Conservation (phyloP, 2,113 vertebrate genomes). For the Perca flavescens region DNA sequence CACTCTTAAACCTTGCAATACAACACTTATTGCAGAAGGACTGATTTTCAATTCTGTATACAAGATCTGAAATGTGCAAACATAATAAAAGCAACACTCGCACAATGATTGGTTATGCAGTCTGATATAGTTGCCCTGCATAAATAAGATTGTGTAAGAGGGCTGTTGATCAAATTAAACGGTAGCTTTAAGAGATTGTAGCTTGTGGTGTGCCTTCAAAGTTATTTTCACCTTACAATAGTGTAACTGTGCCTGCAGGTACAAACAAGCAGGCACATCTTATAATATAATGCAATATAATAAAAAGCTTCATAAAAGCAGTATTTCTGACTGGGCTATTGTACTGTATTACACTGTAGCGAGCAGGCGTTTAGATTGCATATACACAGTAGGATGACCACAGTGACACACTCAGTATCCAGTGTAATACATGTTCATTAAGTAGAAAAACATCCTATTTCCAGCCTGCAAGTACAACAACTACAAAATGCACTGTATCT, state of each 20-base stretch:
- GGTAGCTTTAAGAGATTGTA: background rate
- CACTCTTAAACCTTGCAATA: background rate
- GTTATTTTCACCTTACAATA: background rate
- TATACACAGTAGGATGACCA: slow-evolving; percentile 4
- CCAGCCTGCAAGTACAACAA: slow-evolving; percentile 44
- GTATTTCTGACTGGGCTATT: background rate
- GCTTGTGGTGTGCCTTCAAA: background rate
- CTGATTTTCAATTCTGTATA: background rate
- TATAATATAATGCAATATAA: background rate
- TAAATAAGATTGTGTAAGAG: background rate
- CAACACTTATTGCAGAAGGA: background rate
- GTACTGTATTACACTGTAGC: background rate
- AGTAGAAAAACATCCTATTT: slow-evolving; percentile 37
- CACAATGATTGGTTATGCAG: background rate
- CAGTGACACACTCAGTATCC: slow-evolving; percentile 20
- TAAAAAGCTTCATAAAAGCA: background rate
- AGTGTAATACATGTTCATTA: slow-evolving; percentile 28
- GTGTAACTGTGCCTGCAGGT: background rate
- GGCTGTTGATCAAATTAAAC: background rate
- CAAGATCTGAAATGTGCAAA: background rate
- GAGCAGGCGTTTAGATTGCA: slow-evolving; percentile 12
- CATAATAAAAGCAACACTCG: background rate
- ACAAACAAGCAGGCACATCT: background rate
- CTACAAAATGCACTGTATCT: slow-evolving; percentile 51
- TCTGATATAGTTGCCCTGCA: background rate